Conservation (phyloP, 2,888 invertebrate species). For the Melolontha melolontha region DNA sequence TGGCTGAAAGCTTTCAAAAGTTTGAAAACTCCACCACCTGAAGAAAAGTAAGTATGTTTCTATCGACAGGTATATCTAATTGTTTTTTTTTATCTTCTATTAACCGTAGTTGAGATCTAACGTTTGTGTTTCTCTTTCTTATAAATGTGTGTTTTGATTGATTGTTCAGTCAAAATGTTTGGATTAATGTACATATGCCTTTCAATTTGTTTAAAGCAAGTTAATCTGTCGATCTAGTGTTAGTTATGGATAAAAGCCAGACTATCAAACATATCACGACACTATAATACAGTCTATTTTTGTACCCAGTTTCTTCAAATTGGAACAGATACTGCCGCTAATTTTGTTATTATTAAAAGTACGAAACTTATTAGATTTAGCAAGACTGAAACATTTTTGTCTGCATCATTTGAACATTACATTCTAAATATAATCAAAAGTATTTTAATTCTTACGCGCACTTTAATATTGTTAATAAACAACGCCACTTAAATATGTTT, state of each 20-base stretch:
- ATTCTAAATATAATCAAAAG: too few species aligned
- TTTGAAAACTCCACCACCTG: conserved; percentile 81
- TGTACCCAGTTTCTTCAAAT: too few species aligned
- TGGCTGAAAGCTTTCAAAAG: conserved; percentile 98
- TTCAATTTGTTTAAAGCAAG: neutral
- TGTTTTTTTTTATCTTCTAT: conserved; percentile 13
- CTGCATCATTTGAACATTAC: too few species aligned
- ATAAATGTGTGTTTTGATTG: conserved; percentile 19
- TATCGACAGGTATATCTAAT: neutral
- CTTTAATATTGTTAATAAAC: too few species aligned
- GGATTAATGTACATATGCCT: conserved; percentile 21
- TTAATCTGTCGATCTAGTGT: neutral
- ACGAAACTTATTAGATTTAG: too few species aligned
- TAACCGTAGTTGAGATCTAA: conserved; percentile 17
- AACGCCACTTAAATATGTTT: too few species aligned
- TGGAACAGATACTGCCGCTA: too few species aligned
- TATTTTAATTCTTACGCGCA: too few species aligned
- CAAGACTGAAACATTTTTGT: too few species aligned
- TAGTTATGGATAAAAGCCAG: neutral
- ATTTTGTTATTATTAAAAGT: too few species aligned
- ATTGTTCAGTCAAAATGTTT: conserved; percentile 18
- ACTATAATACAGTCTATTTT: too few species aligned
- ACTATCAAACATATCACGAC: too few species aligned
- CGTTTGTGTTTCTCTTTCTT: conserved; percentile 13
- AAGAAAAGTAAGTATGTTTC: conserved; percentile 75